Base-by-base conservation (phyloP, 2,888 invertebrate genomes). In the Drosophila tripunctata region DNA sequence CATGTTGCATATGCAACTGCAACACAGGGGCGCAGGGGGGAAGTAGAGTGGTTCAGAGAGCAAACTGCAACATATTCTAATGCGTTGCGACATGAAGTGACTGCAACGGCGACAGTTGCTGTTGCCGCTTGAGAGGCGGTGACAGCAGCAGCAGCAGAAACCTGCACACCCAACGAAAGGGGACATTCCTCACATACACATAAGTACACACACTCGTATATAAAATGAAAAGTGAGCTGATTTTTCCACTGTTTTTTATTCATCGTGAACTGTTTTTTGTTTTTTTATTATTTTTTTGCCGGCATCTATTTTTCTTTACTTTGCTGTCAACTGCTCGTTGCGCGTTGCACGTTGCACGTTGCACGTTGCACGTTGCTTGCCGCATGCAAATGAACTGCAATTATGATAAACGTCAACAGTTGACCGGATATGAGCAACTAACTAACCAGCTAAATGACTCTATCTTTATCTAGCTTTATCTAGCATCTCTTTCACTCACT, bases 381-480 rank as follows among this genome's bases (percentile, higher is more conserved):
- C 67, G 70, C 75, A 89, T 88, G 89, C 88, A 89, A 89, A 89
- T 88, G 84, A 88, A 81, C 80, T 88, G 78, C 85, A 87, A 88
- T 89, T 88, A 89, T 89, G 89, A 89, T 87, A 89, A 89, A 88
- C 88, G 89, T 86, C 90, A 86, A 72, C 89, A 89, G 88, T 89
- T 88, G 90, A 88, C 89, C 90, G 89, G 89, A 89, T 86, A 82
- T 78, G 80, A 76, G 84, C 81, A 87, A 88, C 86, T 75, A 69
- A 75, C 71, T 61, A 68, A 65, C 68, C 60, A 50, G 67, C 75
- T 74, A 74, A 74, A 74, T 64, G 71, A 64, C 82, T 52, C 47
- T 27, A 8, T 14, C 38, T 15, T 5, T 33, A 10, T 27, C 27
- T 27, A 27, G 27, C 47, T 19, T 6, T 14, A 27, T 14, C 8